These are phyloP conservation scores for Mobula hypostoma DNA, from an alignment of 2,113 vertebrate genomes.

Conservation along the genomic window DNA sequence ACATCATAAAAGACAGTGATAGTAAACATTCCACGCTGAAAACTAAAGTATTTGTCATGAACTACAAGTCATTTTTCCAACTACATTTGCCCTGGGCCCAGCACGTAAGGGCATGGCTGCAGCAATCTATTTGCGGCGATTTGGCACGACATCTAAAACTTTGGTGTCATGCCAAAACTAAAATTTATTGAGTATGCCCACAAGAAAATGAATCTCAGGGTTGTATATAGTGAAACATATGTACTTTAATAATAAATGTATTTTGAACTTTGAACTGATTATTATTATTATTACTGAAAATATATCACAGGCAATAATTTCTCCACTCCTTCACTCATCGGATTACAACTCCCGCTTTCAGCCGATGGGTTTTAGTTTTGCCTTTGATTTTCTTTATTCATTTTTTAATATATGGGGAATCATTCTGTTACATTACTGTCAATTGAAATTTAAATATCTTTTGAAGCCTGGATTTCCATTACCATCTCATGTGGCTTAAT, in stretches of 20 bases:
- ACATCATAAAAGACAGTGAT: too few species aligned
- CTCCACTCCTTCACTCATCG: background rate
- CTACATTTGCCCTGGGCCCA: too few species aligned
- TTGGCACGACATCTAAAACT: too few species aligned
- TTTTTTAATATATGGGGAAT: conserved; percentile 19
- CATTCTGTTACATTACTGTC: conserved; percentile 23
- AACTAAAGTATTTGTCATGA: background rate
- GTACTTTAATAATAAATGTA: too few species aligned
- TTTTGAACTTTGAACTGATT: background rate
- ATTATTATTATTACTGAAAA: background rate
- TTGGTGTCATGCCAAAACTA: too few species aligned
- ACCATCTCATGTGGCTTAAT: conserved; percentile 17
- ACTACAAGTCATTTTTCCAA: background rate
- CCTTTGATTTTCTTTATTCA: conserved; percentile 7
- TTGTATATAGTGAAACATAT: too few species aligned
- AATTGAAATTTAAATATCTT: background rate
- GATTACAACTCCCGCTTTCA: background rate
- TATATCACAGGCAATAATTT: background rate
- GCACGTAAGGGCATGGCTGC: too few species aligned
- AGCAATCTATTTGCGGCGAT: too few species aligned
- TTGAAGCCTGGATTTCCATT: conserved; percentile 16
- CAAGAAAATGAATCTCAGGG: too few species aligned
- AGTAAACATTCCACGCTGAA: too few species aligned
- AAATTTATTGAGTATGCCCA: too few species aligned
- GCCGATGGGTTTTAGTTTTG: background rate